These are phyloP conservation scores for Argyresthia albistria DNA, from an alignment of 2,888 invertebrate species.

Conservation along the genomic window DNA sequence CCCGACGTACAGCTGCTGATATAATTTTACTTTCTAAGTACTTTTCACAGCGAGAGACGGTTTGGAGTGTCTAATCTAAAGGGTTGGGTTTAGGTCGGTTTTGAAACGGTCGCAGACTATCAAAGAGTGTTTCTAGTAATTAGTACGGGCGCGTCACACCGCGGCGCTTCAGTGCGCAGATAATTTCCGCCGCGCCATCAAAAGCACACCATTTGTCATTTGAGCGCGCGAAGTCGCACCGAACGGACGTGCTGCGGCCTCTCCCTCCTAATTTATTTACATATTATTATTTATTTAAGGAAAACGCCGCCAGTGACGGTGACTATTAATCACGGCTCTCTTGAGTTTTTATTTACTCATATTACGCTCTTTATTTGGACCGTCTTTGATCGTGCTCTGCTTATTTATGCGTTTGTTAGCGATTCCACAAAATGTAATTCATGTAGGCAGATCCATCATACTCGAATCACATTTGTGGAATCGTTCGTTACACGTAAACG, in stretches of 20 bases:
- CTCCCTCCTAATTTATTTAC: conserved; percentile 64
- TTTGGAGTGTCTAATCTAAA: conserved; percentile 21
- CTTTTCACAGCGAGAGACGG: conserved; percentile 26
- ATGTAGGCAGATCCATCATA: neutral
- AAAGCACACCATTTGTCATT: conserved; percentile 70
- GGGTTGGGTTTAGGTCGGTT: conserved; percentile 26
- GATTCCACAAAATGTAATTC: too few species aligned
- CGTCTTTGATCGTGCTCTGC: conserved; percentile 48
- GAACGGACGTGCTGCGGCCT: conserved; percentile 49
- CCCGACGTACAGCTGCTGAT: conserved; percentile 54
- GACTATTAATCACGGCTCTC: conserved; percentile 65
- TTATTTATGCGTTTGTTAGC: conserved; percentile 48
- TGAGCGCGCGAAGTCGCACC: conserved; percentile 53
- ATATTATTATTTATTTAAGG: conserved; percentile 69
- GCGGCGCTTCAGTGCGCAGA: conserved; percentile 65
- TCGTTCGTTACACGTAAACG: too few species aligned
- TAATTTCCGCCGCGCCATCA: conserved; percentile 69
- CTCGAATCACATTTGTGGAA: neutral
- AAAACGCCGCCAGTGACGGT: conserved; percentile 31
- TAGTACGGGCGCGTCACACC: conserved; percentile 58
- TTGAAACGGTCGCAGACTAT: conserved; percentile 36
- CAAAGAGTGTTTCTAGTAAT: conserved; percentile 62
- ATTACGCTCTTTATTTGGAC: conserved; percentile 35
- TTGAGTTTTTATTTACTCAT: conserved; percentile 65
- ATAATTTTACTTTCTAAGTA: conserved; percentile 69